A percentile compares a stretch with the other conserved stretches of the same genome.
Evolutionary conservation across 2,113 vertebrate genomes (phyloP).

Genomic region (Mirza zaza): DNA sequence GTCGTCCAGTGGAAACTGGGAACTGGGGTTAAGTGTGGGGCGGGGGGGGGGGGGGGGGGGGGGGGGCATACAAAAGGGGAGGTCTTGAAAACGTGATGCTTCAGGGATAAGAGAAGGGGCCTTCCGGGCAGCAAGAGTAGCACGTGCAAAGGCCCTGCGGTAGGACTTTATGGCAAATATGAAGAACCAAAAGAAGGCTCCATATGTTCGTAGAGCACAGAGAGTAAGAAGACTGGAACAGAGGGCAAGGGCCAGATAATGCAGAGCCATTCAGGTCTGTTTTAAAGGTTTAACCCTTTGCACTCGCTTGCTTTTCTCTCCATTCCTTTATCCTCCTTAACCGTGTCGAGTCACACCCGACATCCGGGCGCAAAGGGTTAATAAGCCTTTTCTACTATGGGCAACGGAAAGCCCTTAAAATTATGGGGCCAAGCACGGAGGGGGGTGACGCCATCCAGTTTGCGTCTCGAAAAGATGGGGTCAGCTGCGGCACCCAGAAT

Average conservation of each 20-base stretch:
- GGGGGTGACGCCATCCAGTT: neutral
- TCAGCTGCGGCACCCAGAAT: neutral
- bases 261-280: neutral
- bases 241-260: neutral
- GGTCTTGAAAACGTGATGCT: neutral
- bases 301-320: no score
- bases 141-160: neutral
- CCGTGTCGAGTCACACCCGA: no score
- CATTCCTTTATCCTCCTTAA: no score
- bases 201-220: neutral
- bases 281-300: neutral
- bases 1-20: neutral
- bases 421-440: neutral
- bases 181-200: neutral
- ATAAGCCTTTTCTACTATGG: neutral
- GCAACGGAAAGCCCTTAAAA: neutral
- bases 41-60: no score
- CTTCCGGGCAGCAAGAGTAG: neutral
- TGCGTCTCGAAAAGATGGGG: neutral
- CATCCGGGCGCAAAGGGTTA: no score
- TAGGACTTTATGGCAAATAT: neutral
- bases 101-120: neutral
- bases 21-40: neutral
- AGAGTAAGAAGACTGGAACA: neutral
- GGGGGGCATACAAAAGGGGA: no score